These are phyloP conservation scores for Nomada ferruginata DNA, from an alignment of 2,888 invertebrate species.

Conservation along the genomic window DNA sequence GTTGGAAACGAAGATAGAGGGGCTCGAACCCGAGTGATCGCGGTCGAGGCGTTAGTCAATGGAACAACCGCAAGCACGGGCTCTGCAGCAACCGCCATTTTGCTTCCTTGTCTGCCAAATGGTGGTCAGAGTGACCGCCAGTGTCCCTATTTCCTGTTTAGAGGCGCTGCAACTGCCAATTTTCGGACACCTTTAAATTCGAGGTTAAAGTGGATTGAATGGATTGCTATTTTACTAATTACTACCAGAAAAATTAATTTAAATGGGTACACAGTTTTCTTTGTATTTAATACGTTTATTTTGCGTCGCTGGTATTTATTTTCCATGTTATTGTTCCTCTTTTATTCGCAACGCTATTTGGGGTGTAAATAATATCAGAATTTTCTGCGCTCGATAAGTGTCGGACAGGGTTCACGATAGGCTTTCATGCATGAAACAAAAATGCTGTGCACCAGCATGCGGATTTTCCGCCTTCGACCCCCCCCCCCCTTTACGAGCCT, in stretches of 20 bases:
- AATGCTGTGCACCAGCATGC: conserved; percentile 10
- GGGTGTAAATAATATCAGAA: too few species aligned
- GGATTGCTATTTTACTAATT: too few species aligned
- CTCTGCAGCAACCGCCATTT: background rate
- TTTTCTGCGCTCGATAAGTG: background rate
- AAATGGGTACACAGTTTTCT: too few species aligned
- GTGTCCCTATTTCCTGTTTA: background rate
- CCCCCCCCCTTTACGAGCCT: conserved; percentile 31
- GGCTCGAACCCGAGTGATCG: conserved; percentile 1
- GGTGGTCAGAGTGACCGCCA: background rate
- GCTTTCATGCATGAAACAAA: conserved; percentile 42
- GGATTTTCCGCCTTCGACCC: conserved; percentile 45
- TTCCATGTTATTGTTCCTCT: too few species aligned
- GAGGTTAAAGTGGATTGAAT: background rate
- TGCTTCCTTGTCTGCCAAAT: background rate
- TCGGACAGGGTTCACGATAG: background rate
- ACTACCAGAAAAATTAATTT: too few species aligned
- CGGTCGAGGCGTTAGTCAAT: background rate
- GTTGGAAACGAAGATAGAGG: background rate
- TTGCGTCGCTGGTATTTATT: too few species aligned
- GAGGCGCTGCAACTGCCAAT: background rate
- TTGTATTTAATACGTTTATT: too few species aligned
- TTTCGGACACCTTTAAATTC: background rate
- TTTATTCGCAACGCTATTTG: too few species aligned
- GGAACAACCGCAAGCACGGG: conserved; percentile 5